Conservation (phyloP, 2,113 vertebrate species). For the Dasyurus viverrinus region DNA sequence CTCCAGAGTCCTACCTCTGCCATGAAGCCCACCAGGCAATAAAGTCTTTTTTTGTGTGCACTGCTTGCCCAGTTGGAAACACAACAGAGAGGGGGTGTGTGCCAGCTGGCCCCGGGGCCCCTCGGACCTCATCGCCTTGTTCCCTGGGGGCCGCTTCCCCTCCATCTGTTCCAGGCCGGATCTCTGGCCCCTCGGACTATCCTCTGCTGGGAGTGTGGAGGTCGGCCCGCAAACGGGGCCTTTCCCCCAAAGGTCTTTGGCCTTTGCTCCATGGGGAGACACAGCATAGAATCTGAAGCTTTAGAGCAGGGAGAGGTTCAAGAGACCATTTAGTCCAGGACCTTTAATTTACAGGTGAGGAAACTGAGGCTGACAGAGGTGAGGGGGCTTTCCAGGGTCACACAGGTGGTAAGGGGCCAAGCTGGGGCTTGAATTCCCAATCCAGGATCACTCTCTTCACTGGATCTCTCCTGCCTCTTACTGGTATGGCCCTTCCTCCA, state of each 20-base stretch:
- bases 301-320: neutral
- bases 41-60: neutral
- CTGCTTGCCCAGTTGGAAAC: neutral
- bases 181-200: neutral
- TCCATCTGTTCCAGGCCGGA: neutral
- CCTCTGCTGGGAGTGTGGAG: neutral
- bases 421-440: neutral
- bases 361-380: neutral
- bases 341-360: neutral
- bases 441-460: neutral
- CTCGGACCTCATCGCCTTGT: neutral
- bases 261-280: neutral
- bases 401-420: neutral
- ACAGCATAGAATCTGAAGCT: neutral
- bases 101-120: neutral
- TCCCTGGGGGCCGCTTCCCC: neutral
- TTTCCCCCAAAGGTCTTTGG: neutral
- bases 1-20: slow-evolving; percentile 22
- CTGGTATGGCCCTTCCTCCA: neutral
- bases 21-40: slow-evolving; percentile 23
- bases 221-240: neutral
- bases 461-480: neutral
- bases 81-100: neutral
- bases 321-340: neutral
- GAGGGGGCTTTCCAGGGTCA: neutral